phyloP scores from a whole-genome alignment of 53 echinoderm and acorn worm genomes.

The Antedon mediterranea region DNA sequence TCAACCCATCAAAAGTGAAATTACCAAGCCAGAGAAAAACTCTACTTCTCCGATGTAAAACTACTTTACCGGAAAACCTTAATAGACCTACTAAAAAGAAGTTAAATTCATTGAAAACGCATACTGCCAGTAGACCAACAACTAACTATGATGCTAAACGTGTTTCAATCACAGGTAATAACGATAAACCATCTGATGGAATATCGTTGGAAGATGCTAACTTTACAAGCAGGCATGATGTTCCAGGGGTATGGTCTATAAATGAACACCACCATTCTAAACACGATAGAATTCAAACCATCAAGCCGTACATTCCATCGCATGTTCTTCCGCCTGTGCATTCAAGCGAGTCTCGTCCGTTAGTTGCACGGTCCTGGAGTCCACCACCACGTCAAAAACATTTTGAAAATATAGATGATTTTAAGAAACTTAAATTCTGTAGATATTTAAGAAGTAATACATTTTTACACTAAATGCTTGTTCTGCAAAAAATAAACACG shows the following conservation, averaged over 20 bases:
- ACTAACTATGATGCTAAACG: no score
- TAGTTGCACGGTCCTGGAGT: not conserved
- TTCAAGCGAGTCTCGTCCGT: not conserved
- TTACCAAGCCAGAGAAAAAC: not conserved
- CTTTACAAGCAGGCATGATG: no score
- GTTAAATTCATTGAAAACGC: no score
- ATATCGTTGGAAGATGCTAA: no score
- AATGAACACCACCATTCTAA: no score
- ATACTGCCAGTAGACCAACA: no score
- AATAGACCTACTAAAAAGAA: not conserved
- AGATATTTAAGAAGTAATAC: not conserved
- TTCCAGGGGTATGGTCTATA: not conserved
- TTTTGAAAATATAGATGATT: not conserved
- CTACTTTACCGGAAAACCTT: not conserved
- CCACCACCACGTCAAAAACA: not conserved
- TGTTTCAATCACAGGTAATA: no score
- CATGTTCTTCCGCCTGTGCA: not conserved
- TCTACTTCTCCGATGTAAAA: not conserved
- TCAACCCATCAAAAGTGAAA: not conserved
- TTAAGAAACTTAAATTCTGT: not conserved
- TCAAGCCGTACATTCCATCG: not conserved
- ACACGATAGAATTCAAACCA: not conserved
- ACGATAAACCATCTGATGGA: no score
- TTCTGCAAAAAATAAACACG: no score
- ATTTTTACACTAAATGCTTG: no score